A percentile compares a stretch with the other conserved stretches of the same genome.
These are phyloP conservation scores for Cyclophora albipunctata DNA, from an alignment of 2,888 invertebrate species.

Conservation along the genomic window DNA sequence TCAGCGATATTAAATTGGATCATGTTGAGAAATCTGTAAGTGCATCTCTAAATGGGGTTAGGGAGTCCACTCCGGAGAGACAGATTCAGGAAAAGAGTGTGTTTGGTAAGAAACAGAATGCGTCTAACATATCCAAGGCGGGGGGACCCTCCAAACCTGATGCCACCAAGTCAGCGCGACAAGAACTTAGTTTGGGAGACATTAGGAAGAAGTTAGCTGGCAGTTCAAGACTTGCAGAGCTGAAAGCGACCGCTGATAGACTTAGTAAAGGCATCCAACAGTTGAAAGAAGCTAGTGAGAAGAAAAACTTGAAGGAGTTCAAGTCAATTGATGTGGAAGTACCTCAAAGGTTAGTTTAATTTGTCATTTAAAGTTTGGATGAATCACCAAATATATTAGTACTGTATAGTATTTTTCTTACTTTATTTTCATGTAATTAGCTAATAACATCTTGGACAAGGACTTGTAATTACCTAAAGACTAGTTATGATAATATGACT, in stretches of 20 bases:
- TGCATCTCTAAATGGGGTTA: conserved; percentile 1
- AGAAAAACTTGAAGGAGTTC: conserved; percentile 79
- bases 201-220: conserved; percentile 80
- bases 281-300: conserved; percentile 67
- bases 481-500: no score
- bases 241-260: conserved; percentile 79
- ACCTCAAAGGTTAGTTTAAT: conserved; percentile 76
- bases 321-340: conserved; percentile 85
- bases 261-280: conserved; percentile 79
- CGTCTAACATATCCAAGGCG: conserved; percentile 37
- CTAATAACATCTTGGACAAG: no score
- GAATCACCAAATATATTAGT: no score
- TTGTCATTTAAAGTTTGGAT: background rate
- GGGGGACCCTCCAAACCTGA: conserved; percentile 38
- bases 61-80: conserved; percentile 2
- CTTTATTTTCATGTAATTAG: no score
- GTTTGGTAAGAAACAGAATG: conserved; percentile 51
- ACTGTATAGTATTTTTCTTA: no score
- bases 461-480: no score
- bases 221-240: conserved; percentile 81
- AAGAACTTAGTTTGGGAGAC: conserved; percentile 81
- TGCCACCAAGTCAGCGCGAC: conserved; percentile 61
- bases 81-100: conserved; percentile 20
- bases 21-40: conserved; percentile 10
- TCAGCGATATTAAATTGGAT: background rate